Conservation (phyloP, 2,888 invertebrate genomes). For the Plagodis pulveraria region DNA sequence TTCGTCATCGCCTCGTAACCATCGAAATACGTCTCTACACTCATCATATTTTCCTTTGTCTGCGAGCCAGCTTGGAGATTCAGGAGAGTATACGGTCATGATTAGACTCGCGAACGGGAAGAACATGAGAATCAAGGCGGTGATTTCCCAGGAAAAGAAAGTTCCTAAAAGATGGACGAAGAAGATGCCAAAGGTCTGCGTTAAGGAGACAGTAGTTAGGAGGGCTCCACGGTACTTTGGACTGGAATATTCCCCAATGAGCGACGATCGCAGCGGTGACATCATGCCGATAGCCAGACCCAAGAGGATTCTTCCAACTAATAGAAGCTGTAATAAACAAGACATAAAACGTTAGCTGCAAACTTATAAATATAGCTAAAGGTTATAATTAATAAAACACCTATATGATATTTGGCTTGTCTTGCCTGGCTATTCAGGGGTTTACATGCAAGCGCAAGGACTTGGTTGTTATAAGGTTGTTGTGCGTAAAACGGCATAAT, state of each 20-base stretch:
- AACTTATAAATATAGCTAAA: too few species aligned
- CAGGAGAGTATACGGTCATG: constrained; percentile 72
- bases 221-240: constrained; percentile 85
- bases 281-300: constrained; percentile 78
- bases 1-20: constrained; percentile 78
- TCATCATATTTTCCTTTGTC: constrained; percentile 73
- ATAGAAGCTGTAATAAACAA: constrained; percentile 42
- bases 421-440: too few species aligned
- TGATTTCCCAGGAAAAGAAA: constrained; percentile 78
- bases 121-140: constrained; percentile 71
- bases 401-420: too few species aligned
- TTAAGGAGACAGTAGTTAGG: constrained; percentile 81
- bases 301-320: constrained; percentile 56
- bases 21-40: constrained; percentile 79
- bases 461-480: too few species aligned
- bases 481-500: too few species aligned
- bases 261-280: constrained; percentile 70
- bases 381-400: too few species aligned
- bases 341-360: too few species aligned
- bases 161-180: constrained; percentile 85
- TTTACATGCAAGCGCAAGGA: too few species aligned
- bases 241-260: constrained; percentile 80
- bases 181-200: constrained; percentile 85
- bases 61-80: constrained; percentile 86
- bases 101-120: constrained; percentile 71